phyloP scores from a whole-genome alignment of 64 coral and sea anemone species.

The Pocillopora verrucosa region DNA sequence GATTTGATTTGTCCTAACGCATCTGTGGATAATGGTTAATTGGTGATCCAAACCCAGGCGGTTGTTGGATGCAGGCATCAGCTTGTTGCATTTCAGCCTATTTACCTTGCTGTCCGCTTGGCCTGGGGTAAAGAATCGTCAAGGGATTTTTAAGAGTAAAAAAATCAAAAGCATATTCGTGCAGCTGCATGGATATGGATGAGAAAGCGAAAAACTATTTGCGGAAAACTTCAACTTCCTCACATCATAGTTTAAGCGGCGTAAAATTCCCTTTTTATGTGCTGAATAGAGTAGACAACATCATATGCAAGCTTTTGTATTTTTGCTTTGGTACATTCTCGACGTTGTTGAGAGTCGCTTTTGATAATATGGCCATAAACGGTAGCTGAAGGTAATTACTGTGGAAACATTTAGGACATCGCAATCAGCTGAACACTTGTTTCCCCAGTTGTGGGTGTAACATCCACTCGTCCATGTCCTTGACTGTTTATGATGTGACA shows the following conservation, averaged over 20 bases:
- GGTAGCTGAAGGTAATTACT: constrained; percentile 31
- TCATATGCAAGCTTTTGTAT: background rate
- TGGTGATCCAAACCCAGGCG: background rate
- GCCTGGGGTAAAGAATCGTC: background rate
- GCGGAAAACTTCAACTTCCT: background rate
- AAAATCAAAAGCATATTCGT: background rate
- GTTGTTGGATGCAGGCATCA: background rate
- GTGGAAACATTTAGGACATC: constrained; percentile 41
- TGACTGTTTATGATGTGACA: constrained; percentile 37
- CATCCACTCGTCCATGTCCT: constrained; percentile 41
- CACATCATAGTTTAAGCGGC: background rate
- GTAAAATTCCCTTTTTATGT: background rate
- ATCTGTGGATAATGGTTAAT: background rate
- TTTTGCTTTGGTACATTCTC: background rate
- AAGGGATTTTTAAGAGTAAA: constrained; percentile 1
- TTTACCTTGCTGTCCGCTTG: background rate
- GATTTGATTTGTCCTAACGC: background rate
- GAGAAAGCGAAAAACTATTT: background rate
- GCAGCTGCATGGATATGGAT: too few species aligned
- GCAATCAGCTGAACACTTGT: background rate
- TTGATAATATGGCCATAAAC: constrained; percentile 40
- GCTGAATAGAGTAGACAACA: too few species aligned
- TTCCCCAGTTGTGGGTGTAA: background rate
- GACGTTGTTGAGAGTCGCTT: constrained; percentile 8
- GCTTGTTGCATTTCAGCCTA: background rate